A percentile compares a stretch with the other conserved stretches of the same genome.
phyloP scores from a whole-genome alignment of 2,888 invertebrate species.

The Phanerotoma sp. region DNA sequence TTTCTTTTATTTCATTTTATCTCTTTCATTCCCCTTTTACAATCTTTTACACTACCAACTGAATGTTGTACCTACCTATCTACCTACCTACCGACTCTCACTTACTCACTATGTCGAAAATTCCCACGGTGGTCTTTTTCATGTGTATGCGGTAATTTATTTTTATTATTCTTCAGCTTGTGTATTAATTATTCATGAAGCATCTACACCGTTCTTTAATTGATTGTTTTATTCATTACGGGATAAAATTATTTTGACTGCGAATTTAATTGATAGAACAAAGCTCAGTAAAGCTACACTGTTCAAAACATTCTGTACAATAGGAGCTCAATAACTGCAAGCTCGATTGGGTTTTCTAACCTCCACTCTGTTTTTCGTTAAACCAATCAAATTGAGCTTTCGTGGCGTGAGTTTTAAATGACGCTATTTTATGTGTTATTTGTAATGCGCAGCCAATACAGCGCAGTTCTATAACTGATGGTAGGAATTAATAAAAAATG shows the following conservation, averaged over 20 bases:
- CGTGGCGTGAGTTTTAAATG: too few relatives aligned
- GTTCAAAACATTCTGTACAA: too few relatives aligned
- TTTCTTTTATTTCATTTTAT: neutral
- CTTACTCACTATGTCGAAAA: conserved; percentile 1
- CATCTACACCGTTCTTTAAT: conserved; percentile 1
- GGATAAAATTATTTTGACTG: conserved; percentile 5
- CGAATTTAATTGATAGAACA: conserved; percentile 10
- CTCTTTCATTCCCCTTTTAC: neutral
- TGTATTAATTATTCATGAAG: conserved; percentile 2
- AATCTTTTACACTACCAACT: neutral
- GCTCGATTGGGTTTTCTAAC: too few relatives aligned
- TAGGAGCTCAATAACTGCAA: too few relatives aligned
- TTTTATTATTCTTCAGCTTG: neutral
- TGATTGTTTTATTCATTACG: conserved; percentile 7
- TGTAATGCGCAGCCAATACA: too few relatives aligned
- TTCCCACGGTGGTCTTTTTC: neutral
- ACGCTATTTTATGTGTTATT: too few relatives aligned
- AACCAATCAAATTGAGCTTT: too few relatives aligned
- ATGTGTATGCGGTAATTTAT: neutral
- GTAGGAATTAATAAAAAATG: too few relatives aligned
- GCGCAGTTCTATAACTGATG: too few relatives aligned
- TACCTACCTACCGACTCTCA: neutral
- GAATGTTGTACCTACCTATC: neutral
- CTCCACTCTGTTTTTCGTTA: too few relatives aligned
- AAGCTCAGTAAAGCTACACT: neutral